Evolutionary conservation across 2,888 invertebrate species (phyloP).

Genomic region (Mantis religiosa): DNA sequence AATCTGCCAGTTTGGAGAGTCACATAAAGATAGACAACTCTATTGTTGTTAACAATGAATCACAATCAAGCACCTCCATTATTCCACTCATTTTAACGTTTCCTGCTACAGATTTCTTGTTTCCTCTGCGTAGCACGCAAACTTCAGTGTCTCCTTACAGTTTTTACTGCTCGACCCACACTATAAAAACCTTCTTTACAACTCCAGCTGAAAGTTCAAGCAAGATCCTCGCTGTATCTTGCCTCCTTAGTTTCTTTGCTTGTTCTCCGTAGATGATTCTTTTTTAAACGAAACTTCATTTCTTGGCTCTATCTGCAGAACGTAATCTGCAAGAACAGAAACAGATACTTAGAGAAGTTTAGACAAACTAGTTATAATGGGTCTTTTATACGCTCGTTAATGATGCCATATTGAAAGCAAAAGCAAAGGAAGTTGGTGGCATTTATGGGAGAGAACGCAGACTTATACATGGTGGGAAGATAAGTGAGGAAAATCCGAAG

Average conservation of each 20-base stretch:
- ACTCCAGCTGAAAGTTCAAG: neutral
- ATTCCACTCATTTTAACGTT: neutral
- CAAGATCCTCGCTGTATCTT: neutral
- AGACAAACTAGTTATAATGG: neutral
- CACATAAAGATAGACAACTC: too few species aligned
- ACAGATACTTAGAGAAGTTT: neutral
- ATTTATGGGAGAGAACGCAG: neutral
- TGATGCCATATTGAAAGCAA: neutral
- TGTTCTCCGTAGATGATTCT: neutral
- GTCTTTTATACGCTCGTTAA: neutral
- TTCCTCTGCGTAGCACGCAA: neutral
- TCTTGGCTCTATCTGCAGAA: neutral
- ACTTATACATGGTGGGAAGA: too few species aligned
- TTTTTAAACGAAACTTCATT: neutral
- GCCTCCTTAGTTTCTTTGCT: neutral
- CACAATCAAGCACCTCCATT: neutral
- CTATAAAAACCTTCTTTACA: neutral
- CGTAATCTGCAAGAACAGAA: neutral
- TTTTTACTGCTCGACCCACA: neutral
- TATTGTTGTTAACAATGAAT: neutral
- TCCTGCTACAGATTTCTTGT: neutral
- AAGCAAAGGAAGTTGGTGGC: neutral
- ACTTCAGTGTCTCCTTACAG: neutral
- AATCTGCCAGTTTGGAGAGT: too few species aligned
- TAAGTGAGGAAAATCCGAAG: too few species aligned